Evolutionary conservation across 2,113 vertebrate genomes (phyloP).

Genomic region (Pantherophis guttatus): DNA sequence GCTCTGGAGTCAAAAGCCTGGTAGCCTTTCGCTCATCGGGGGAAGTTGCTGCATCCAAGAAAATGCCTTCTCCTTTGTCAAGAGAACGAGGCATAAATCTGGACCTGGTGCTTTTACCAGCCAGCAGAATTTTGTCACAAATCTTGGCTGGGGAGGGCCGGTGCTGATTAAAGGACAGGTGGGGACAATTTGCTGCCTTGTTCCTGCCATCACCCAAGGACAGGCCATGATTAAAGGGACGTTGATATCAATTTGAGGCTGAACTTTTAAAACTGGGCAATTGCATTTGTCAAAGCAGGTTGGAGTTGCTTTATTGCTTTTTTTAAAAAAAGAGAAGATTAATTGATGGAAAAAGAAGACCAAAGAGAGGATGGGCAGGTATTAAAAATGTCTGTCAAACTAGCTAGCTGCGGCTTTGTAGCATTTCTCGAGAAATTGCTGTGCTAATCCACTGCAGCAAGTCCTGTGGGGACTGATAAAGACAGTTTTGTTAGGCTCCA

Average conservation of each 20-base stretch:
- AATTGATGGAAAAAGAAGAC: neutral
- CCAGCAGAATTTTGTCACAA: slow-evolving; percentile 15
- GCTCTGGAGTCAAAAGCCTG: neutral
- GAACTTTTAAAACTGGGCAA: neutral
- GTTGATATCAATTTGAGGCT: neutral
- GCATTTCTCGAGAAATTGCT: neutral
- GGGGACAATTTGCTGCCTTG: neutral
- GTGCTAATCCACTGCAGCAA: neutral
- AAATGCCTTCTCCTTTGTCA: neutral
- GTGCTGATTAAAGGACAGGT: neutral
- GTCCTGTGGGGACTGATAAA: neutral
- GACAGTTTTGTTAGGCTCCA: neutral
- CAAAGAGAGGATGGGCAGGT: neutral
- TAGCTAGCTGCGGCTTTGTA: neutral
- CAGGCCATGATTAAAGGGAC: neutral
- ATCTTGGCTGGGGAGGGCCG: neutral
- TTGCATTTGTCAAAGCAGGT: neutral
- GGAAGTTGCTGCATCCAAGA: neutral
- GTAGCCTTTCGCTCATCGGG: neutral
- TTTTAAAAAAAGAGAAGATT: neutral
- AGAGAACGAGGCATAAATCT: neutral
- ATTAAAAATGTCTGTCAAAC: neutral
- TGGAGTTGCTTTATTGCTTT: neutral
- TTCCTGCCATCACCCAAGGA: slow-evolving; percentile 11
- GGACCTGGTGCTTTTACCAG: neutral